These are phyloP conservation scores for Homalodisca vitripennis DNA, from an alignment of 1,140 invertebrate genomes.

Conservation along the genomic window DNA sequence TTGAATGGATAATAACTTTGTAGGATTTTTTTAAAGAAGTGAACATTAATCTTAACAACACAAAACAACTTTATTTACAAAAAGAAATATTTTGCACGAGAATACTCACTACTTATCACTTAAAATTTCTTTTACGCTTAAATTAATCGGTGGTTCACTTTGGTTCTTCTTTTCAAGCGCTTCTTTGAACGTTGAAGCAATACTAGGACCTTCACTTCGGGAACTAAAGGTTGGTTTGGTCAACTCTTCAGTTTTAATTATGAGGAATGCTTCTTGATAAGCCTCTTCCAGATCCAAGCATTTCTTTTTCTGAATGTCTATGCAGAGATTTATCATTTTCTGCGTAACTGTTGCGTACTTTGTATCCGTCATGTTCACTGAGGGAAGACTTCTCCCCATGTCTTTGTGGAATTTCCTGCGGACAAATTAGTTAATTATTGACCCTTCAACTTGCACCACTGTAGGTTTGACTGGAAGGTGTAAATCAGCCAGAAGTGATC, in stretches of 20 bases:
- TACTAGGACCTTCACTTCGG: neutral
- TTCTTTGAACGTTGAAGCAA: slow-evolving; percentile 8
- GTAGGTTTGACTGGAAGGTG: too few species aligned
- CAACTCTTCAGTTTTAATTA: slow-evolving; percentile 4
- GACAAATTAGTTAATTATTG: too few species aligned
- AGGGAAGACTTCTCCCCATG: slow-evolving; percentile 18
- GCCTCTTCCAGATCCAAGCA: slow-evolving; percentile 17
- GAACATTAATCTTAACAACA: too few species aligned
- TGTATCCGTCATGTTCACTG: slow-evolving; percentile 16
- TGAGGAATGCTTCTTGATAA: slow-evolving; percentile 18
- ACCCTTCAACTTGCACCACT: too few species aligned
- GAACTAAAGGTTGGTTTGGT: neutral
- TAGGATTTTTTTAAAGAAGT: too few species aligned
- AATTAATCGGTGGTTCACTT: slow-evolving; percentile 10
- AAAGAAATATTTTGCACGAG: neutral
- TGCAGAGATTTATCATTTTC: slow-evolving; percentile 2
- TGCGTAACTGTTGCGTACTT: slow-evolving; percentile 7
- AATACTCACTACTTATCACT: neutral
- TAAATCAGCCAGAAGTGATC: too few species aligned
- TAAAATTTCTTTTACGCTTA: slow-evolving; percentile 27
- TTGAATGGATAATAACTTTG: too few species aligned
- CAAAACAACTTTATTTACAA: slow-evolving; percentile 27
- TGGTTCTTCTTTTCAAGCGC: neutral
- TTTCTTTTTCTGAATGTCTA: slow-evolving; percentile 8
- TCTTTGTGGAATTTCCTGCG: slow-evolving; percentile 30